Base-by-base conservation (phyloP, 2,113 vertebrate species). In the Sitta europaea region DNA sequence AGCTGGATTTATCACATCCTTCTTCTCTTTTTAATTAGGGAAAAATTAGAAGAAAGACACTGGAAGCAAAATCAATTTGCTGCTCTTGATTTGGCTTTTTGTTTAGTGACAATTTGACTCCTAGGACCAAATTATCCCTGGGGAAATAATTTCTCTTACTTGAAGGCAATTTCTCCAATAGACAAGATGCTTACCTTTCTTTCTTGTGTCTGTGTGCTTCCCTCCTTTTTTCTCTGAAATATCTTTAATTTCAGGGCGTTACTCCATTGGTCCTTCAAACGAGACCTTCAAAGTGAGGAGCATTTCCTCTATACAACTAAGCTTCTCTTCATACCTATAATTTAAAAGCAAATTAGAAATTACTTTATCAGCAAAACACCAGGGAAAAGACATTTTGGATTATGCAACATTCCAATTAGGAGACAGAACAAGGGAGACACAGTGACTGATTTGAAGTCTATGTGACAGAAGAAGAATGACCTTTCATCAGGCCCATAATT, bases 11-110 rank as follows among this genome's bases (percentile, higher is more conserved):
- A 83, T 71, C 48, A 58, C 67, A 86, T 53, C 53, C 10, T 90
- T 95, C 92, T 75, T 88, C 80, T 68, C 54, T 89, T 96, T 96
- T 92, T 96, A 96, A 96, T 96, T 91, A 96, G 65, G 57, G 28
- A 29, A 72, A 90, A 91, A 94, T 87, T 48, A 36, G 66, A 87
- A 51, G 51, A 75, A 87, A 86, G 57, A 70, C 50, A 78, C 71
- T 82, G 71, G 70, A 89, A 95, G 66, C 19, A 92, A 96, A 96
- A 96, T 92, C 93, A 96, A 95, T 96, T 86, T 57, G 40, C 48
- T 94, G 57, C 42, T 87, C 80, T 93, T 93, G 28, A 86, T 94
- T 91, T 92, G 82, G 67, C 14, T 68, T 88, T 91, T 92, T 85
- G 58, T 85, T 91, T 91, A 91, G 91, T 72, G 74, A 79, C 58